Base-by-base conservation (phyloP, 2,888 invertebrate genomes). In the Drosophila neotestacea region DNA sequence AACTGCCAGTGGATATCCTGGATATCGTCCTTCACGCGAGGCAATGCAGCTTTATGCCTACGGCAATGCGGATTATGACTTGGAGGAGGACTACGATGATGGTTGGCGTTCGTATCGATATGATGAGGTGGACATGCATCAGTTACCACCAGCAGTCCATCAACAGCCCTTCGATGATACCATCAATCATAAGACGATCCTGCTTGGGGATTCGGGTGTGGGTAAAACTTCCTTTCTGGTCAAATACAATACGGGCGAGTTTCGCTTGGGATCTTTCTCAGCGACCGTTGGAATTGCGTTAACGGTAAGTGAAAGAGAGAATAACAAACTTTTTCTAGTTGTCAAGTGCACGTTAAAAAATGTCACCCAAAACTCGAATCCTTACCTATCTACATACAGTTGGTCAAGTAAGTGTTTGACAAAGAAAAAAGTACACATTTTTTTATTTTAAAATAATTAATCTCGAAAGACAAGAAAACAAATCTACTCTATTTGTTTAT, bases 211-310 rank as follows among this genome's bases (percentile, higher is more conserved):
- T 93, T 97, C 97, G 75, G 98, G 98, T 6, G 98, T 98, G 13
- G 98, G 98, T 6, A 98, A 98, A 93, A 98, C 98, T 0, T 98
- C 98, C 3, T 94, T 98, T 58, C 93, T 98, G 72, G 98, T 98
- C 34, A 97, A 98, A 93, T 98, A 98, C 92, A 98, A 98, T 92
- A 98, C 97, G 11, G 97, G 97, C 52, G 97, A 96, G 93, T 98
- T 98, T 92, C 97, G 97, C 91, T 94, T 95, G 1, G 97, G 97
- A 6, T 97, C 96, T 84, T 98, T 98, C 93, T 97, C 98, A 0
- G 98, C 98, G 6, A 98, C 98, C 0, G 98, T 98, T 58, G 98
- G 98, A 59, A 98, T 98, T 84, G 98, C 98, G 41, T 97, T 98
- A 91, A 98, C 97, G 94, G 98, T 98, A 93, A 96, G 96, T 95